These are phyloP conservation scores for Rhopalosiphum nymphaeae DNA, from an alignment of 2,888 invertebrate genomes.

Conservation along the genomic window DNA sequence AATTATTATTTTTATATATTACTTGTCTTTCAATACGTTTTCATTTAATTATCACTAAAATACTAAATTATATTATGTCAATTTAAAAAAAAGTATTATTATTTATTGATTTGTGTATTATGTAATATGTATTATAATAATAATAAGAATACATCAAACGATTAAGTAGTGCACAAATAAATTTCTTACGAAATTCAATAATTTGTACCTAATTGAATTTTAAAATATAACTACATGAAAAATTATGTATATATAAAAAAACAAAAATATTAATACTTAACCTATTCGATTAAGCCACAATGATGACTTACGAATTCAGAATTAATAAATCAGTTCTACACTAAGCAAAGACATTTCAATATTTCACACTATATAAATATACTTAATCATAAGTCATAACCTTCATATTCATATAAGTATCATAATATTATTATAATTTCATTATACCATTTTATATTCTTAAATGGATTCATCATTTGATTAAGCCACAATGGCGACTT, in stretches of 20 bases:
- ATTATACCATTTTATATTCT: neutral
- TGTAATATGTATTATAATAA: neutral
- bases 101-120: neutral
- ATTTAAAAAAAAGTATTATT: neutral
- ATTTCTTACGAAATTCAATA: neutral
- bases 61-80: neutral
- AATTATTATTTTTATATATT: neutral
- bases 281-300: too few relatives aligned
- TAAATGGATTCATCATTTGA: too few relatives aligned
- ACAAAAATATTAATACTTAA: neutral
- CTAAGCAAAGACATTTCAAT: neutral
- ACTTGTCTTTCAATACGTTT: neutral
- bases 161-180: neutral
- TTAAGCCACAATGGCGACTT: too few relatives aligned
- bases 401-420: neutral
- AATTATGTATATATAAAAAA: too few relatives aligned
- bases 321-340: neutral
- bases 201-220: too few relatives aligned
- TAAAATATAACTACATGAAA: too few relatives aligned
- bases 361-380: neutral
- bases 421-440: neutral
- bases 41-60: neutral
- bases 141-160: neutral
- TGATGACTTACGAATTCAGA: neutral
- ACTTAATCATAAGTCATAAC: neutral